A percentile compares a stretch with the other conserved stretches of the same genome.
phyloP scores from a whole-genome alignment of 2,888 invertebrate genomes.

The Mesopsocus fuscifrons region DNA sequence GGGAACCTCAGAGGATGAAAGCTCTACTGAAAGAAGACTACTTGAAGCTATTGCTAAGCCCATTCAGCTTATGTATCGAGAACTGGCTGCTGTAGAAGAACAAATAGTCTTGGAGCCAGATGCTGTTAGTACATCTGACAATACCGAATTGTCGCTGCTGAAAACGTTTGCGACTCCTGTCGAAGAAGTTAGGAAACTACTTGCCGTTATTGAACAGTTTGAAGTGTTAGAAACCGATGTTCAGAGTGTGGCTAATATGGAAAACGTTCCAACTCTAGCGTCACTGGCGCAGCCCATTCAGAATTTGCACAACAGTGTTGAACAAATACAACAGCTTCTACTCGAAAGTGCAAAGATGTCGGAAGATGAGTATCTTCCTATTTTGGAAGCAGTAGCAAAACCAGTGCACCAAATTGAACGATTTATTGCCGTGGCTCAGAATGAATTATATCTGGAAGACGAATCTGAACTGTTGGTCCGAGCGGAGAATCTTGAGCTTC shows the following conservation, averaged over 20 bases:
- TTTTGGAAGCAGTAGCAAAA: slow-evolving; percentile 17
- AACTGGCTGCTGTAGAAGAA: slow-evolving; percentile 20
- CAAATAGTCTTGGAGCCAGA: slow-evolving; percentile 17
- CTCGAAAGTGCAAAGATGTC: slow-evolving; percentile 9
- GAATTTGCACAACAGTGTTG: background rate
- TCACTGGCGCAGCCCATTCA: slow-evolving; percentile 1
- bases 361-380: background rate
- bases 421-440: slow-evolving; percentile 14
- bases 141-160: slow-evolving; percentile 17
- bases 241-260: background rate
- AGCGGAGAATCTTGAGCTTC: background rate
- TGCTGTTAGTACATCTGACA: slow-evolving; percentile 12
- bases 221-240: slow-evolving; percentile 2
- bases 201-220: slow-evolving; percentile 21
- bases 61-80: slow-evolving; percentile 18
- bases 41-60: slow-evolving; percentile 19
- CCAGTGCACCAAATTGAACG: slow-evolving; percentile 22
- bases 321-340: slow-evolving; percentile 1
- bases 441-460: slow-evolving; percentile 12
- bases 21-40: slow-evolving; percentile 21
- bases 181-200: slow-evolving; percentile 22
- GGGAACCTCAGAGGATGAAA: slow-evolving; percentile 19
- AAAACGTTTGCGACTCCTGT: slow-evolving; percentile 22
- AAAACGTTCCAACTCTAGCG: background rate
- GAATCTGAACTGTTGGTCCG: slow-evolving; percentile 7